A percentile compares a stretch with the other conserved stretches of the same genome.
Conservation (phyloP, 2,888 invertebrate genomes). For the Pyrrhia umbra region DNA sequence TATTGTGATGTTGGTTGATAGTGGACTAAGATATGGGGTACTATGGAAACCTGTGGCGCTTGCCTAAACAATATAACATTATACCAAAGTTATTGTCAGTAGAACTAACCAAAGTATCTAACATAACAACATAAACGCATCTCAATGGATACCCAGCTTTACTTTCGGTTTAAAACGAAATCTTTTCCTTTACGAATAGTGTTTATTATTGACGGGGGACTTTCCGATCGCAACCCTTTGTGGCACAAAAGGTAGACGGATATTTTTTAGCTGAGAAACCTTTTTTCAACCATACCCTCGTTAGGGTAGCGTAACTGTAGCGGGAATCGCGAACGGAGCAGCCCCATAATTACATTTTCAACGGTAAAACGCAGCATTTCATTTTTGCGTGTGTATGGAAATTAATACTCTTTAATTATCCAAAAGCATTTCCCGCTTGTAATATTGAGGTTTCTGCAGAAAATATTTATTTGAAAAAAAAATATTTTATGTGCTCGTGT, state of each 20-base stretch:
- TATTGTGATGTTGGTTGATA: too few relatives aligned
- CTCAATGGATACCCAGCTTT: background rate
- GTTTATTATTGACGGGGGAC: slow-evolving; percentile 51
- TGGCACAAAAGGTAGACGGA: slow-evolving; percentile 40
- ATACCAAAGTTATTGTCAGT: background rate
- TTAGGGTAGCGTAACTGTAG: slow-evolving; percentile 46
- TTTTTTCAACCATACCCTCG: slow-evolving; percentile 45
- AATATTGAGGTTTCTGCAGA: background rate
- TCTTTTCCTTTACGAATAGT: slow-evolving; percentile 44
- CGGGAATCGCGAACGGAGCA: slow-evolving; percentile 22
- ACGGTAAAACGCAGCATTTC: slow-evolving; percentile 35
- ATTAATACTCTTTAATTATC: slow-evolving; percentile 49
- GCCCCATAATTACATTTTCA: slow-evolving; percentile 51
- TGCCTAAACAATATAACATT: too few relatives aligned
- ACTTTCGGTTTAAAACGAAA: slow-evolving; percentile 15
- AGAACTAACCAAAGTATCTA: background rate
- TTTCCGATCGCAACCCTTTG: slow-evolving; percentile 54
- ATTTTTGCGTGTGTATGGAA: slow-evolving; percentile 34
- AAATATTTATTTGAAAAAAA: background rate
- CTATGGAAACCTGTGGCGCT: too few relatives aligned
- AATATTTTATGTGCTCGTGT: background rate
- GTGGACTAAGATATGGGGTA: too few relatives aligned
- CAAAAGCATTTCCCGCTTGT: slow-evolving; percentile 18
- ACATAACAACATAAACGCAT: background rate
- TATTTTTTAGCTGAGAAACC: slow-evolving; percentile 45